Conservation (phyloP, 2,113 vertebrate species). For the Nettapus auritus region DNA sequence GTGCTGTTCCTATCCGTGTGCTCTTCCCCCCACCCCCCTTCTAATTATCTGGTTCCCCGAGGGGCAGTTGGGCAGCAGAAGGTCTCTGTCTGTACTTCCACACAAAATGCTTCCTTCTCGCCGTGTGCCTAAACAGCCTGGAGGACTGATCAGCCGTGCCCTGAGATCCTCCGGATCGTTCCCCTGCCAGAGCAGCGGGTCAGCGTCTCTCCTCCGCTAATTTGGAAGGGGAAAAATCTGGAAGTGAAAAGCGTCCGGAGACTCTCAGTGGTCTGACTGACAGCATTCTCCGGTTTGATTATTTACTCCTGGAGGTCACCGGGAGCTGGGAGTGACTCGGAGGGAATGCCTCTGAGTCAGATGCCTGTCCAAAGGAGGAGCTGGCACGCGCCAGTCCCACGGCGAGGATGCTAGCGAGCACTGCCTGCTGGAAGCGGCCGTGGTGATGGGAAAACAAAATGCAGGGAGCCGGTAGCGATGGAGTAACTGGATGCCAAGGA, state of each 20-base stretch:
- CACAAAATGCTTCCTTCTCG: neutral
- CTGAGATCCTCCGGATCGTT: neutral
- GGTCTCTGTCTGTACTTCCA: constrained; percentile 2
- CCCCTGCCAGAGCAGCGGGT: constrained; percentile 21
- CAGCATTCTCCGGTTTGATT: neutral
- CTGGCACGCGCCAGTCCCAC: neutral
- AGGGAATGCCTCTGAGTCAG: neutral
- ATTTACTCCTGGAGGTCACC: constrained; percentile 3
- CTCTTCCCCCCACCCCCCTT: neutral
- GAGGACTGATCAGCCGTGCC: neutral
- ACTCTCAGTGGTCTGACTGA: neutral
- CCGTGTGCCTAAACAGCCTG: neutral
- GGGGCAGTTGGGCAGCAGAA: neutral
- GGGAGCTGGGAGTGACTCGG: neutral
- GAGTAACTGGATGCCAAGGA: neutral
- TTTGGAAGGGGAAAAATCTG: neutral
- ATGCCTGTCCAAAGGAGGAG: neutral
- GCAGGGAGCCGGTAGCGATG: neutral
- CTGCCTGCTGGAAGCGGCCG: neutral
- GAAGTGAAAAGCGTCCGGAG: neutral
- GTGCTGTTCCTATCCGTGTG: neutral
- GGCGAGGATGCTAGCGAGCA: neutral
- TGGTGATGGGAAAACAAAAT: neutral
- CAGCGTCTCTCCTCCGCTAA: neutral
- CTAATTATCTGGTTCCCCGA: neutral